Conservation (phyloP, 2,797 vertebrate species). For the Serranus cabrilla region DNA sequence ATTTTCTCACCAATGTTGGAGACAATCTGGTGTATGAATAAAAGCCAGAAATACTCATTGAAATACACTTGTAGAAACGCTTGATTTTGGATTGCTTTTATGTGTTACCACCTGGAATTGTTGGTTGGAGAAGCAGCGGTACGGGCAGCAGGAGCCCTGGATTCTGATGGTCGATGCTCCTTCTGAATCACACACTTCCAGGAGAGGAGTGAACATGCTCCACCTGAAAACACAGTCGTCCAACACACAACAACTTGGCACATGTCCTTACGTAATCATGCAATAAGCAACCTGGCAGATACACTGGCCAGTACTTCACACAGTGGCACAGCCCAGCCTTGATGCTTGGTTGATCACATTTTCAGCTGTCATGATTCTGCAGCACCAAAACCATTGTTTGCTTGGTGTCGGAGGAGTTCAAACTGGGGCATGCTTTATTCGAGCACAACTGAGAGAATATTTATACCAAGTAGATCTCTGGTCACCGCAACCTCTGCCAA, state of each 20-base stretch:
- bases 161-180: conserved; percentile 66
- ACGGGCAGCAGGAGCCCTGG: conserved; percentile 80
- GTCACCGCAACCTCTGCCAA: conserved; percentile 61
- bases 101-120: conserved; percentile 81
- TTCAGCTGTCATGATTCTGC: conserved; percentile 76
- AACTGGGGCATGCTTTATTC: conserved; percentile 70
- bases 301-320: conserved; percentile 47
- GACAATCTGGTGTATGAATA: conserved; percentile 72
- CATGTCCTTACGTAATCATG: conserved; percentile 29
- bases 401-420: conserved; percentile 61
- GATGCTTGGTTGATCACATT: conserved; percentile 75
- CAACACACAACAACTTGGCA: conserved; percentile 21
- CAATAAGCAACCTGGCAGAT: conserved; percentile 44
- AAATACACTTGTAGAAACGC: neutral
- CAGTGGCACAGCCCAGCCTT: conserved; percentile 39
- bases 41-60: neutral
- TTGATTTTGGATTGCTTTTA: neutral
- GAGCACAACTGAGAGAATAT: conserved; percentile 70
- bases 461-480: conserved; percentile 67
- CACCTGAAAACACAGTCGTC: conserved; percentile 71
- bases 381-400: conserved; percentile 68
- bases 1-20: conserved; percentile 79
- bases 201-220: conserved; percentile 85
- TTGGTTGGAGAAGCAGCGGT: conserved; percentile 83
- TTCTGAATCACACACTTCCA: conserved; percentile 72